Base-by-base conservation (phyloP, 35 echinoderm and acorn worm species). In the Chiridota heheva region DNA sequence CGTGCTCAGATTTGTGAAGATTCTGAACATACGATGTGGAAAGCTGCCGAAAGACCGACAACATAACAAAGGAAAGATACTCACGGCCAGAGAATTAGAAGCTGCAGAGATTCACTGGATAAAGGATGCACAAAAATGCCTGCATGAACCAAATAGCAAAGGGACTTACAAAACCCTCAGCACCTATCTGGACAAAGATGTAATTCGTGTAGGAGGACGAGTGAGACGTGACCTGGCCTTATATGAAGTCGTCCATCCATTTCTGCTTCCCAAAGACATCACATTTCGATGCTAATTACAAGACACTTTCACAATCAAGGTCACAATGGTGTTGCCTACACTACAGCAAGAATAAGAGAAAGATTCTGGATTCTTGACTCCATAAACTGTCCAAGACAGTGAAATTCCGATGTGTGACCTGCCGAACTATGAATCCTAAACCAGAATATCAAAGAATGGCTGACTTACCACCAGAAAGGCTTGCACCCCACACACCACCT, bases 201-300 rank as follows among this genome's bases (percentile, higher is more conserved):
- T 93, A 4, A 85, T 91, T 27, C 57, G 82, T 79, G 76, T 86
- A 6, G 89, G 82, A 40, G 72, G 84, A 27, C 82, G 78, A 83
- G 78, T 36, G 18, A 35, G 55, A 6, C 29, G 58, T 4, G 33
- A 44, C 17, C 16, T 86, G 8, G 45, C 72, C 36, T 79, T 69
- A 8, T 86, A 86, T 39, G 75, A 86, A 15, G 36, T 15, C 13
- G 72, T 15, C 10, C 89, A 91, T 58, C 82, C 89, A 74, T 49
- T 49, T 1, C 53, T 91, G 7, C 40, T 91, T 10, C 82, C 74
- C 43, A 70, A 2, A 41, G 75, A 29, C 76, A 81, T 38, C 66
- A 86, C 44, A 37, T 91, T 6, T 55, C 89, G 3, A 43, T 26
- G 31, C 89, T 86, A 0, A 91, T 91, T 18, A 81, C 44, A 1